Evolutionary conservation across 2,797 vertebrate genomes (phyloP), one percentile per base, ranked within the genome.

Genomic region (Thaleichthys pacificus): DNA sequence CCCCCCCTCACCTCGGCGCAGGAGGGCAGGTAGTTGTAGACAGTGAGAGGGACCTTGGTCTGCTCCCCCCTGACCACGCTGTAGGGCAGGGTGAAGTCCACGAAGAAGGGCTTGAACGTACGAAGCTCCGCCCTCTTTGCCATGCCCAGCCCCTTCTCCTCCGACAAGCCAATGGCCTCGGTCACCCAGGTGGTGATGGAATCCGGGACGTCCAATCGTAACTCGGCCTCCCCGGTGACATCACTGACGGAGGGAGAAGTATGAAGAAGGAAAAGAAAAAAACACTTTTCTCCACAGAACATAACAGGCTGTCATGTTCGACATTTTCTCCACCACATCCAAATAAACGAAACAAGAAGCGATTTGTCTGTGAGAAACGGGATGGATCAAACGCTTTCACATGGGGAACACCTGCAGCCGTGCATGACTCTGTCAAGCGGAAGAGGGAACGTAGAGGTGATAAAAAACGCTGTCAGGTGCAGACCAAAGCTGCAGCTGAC

Each of bases 161-260:
- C 84, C 0, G 96, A 96, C 30, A 97, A 81, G 32, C 91, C 90
- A n/a, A 97, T 85, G 0, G 93, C 96, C 72, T 97, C 95, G 0
- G 92, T 93, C 77, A 97, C 92, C 96, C 96, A 98, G 0, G 95
- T 96, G 28, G 96, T 97, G 89, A 97, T 96, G 12, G 96, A 97
- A 82, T 97, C 95, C 0, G 96, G 96, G 35, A 95, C 93, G 1
- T 95, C 93, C 88, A 97, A 17, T 0, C 6, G 91, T 74, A 98
- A 89, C 68, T 93, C 90, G 0, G 93, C 94, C 73, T 97, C 94
- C 8, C 96, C 95, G 0, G 89, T 94, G 0, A 83, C 73, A 42
- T 88, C 72, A 24, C 94, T 96, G 87, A 26, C 9, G 73, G 76
- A 28, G 65, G 12, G 17, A 49, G 1, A 3, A 12, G 8, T 1